These are phyloP conservation scores for Auanema sp. DNA, from an alignment of 2,888 invertebrate species.

Conservation along the genomic window DNA sequence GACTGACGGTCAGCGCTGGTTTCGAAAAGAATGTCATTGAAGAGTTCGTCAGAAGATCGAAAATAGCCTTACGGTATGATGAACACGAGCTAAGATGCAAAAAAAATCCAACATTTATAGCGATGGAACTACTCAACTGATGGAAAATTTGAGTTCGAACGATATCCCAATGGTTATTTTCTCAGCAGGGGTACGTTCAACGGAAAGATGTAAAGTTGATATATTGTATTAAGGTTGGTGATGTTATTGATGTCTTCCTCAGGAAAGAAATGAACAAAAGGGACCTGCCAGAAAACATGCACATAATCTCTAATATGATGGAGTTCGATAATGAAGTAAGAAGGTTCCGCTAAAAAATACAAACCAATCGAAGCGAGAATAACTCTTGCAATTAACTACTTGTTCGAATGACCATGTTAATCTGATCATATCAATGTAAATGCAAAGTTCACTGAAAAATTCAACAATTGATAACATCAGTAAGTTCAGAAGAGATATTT, in stretches of 20 bases:
- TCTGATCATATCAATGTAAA: no score
- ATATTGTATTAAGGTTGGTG: conserved; percentile 36
- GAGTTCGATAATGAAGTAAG: conserved; percentile 50
- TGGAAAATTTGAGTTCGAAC: conserved; percentile 33
- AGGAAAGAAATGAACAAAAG: conserved; percentile 69
- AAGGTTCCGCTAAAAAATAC: no score
- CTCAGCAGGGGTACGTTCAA: conserved; percentile 76
- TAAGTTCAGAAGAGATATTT: no score
- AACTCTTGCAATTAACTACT: no score
- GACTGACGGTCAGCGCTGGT: conserved; percentile 5
- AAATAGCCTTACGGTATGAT: conserved; percentile 11
- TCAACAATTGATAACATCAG: no score
- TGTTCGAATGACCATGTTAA: no score
- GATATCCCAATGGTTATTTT: conserved; percentile 84
- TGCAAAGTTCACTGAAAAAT: no score
- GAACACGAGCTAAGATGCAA: no score
- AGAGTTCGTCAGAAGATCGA: conserved; percentile 8
- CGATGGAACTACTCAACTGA: conserved; percentile 17
- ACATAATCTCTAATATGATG: conserved; percentile 63
- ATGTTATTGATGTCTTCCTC: conserved; percentile 81
- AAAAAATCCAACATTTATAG: no score
- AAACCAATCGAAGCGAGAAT: no score
- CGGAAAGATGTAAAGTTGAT: neutral
- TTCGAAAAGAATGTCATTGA: conserved; percentile 14
- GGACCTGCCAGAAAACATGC: conserved; percentile 50